phyloP scores from a whole-genome alignment of 1,140 invertebrate genomes.

The Drosophila mauritiana region DNA sequence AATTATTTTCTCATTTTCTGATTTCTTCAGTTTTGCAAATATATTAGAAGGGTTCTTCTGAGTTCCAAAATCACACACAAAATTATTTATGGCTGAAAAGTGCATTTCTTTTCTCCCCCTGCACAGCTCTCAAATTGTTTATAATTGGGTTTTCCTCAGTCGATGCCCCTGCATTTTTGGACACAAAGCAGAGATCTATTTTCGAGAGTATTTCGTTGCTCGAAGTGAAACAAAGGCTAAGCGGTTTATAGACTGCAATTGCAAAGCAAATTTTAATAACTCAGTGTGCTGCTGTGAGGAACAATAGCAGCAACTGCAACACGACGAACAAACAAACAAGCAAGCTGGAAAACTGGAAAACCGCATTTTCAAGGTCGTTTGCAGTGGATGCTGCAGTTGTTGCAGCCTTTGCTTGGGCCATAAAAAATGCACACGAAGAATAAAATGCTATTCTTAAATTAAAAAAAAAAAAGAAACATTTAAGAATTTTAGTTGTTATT shows the following conservation, averaged over 20 bases:
- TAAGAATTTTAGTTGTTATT: not conserved
- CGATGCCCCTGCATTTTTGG: conserved; percentile 19
- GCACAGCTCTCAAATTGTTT: conserved; percentile 43
- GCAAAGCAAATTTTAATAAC: conserved; percentile 73
- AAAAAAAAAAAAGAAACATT: not conserved
- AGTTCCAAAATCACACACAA: not conserved
- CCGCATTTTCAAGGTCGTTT: conserved; percentile 64
- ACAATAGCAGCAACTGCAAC: conserved; percentile 32
- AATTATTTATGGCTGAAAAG: conserved; percentile 15
- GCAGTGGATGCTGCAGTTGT: conserved; percentile 24
- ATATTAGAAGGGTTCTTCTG: not conserved
- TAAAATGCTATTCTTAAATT: not conserved
- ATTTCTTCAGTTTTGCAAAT: not conserved
- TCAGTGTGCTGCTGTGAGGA: conserved; percentile 59
- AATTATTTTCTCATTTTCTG: not conserved
- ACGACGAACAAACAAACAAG: conserved; percentile 33
- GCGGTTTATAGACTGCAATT: conserved; percentile 51
- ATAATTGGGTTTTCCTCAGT: conserved; percentile 28
- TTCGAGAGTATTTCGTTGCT: conserved; percentile 22
- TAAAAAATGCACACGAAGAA: conserved; percentile 33
- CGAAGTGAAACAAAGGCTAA: conserved; percentile 46
- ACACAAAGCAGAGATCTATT: conserved; percentile 59
- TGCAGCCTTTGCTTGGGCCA: conserved; percentile 39
- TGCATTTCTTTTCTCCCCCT: conserved; percentile 11
- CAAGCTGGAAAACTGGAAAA: conserved; percentile 16